Percentiles rank a stretch among this genome's conserved stretches.
These are phyloP conservation scores for Acrossocheilus wenchowensis DNA, from an alignment of 2,797 vertebrate genomes.

Conservation along the genomic window DNA sequence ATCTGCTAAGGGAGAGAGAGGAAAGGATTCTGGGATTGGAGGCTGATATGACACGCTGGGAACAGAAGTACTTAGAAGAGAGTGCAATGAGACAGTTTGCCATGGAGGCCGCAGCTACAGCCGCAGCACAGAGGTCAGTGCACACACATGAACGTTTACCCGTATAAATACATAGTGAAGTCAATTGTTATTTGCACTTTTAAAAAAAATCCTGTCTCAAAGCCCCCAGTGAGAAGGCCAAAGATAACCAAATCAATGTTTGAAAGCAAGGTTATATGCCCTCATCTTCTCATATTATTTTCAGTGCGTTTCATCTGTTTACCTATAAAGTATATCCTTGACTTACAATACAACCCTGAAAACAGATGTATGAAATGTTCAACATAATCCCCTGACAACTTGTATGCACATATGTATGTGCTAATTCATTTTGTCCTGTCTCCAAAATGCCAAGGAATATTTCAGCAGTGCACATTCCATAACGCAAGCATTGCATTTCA, in stretches of 20 bases:
- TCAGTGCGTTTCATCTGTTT: background rate
- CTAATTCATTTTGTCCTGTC: background rate
- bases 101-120: conserved; percentile 94
- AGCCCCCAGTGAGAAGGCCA: too few species aligned
- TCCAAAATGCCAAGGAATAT: background rate
- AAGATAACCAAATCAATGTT: background rate
- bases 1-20: conserved; percentile 90
- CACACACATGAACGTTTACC: background rate
- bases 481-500: background rate
- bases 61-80: conserved; percentile 97
- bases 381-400: background rate
- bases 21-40: conserved; percentile 92
- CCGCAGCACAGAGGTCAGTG: conserved; percentile 87
- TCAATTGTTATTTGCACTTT: background rate
- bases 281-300: background rate
- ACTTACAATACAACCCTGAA: background rate
- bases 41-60: conserved; percentile 97
- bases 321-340: background rate
- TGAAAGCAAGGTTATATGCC: background rate
- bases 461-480: background rate
- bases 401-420: background rate
- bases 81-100: conserved; percentile 98
- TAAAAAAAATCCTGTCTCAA: background rate
- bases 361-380: background rate
- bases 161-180: background rate